A percentile compares a stretch with the other conserved stretches of the same genome.
Conservation (phyloP, 2,888 invertebrate species). For the Coelinius sp. region DNA sequence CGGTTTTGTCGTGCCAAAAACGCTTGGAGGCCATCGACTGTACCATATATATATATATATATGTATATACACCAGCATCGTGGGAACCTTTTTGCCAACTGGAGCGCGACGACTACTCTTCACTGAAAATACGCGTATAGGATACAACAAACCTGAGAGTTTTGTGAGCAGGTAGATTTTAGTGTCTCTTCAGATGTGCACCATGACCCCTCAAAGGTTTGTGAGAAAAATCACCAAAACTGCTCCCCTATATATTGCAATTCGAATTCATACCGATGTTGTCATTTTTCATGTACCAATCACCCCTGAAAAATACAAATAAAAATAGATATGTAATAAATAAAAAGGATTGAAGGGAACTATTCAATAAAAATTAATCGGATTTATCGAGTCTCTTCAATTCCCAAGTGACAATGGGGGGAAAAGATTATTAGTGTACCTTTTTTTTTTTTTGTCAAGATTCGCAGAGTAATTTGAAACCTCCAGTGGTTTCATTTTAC, state of each 20-base stretch:
- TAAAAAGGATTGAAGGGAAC: background rate
- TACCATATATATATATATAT: constrained; percentile 45
- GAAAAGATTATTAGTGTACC: background rate
- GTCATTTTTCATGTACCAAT: background rate
- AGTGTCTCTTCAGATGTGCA: constrained; percentile 30
- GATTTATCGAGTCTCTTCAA: constrained; percentile 1
- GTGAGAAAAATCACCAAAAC: constrained; percentile 36
- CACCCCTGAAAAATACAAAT: constrained; percentile 1
- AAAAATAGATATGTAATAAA: background rate
- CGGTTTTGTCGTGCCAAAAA: constrained; percentile 19
- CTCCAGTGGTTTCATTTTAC: background rate
- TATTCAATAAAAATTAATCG: constrained; percentile 24
- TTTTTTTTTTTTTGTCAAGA: background rate
- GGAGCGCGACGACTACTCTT: constrained; percentile 61
- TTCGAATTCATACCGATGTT: constrained; percentile 11
- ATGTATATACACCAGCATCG: constrained; percentile 67
- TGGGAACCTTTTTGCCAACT: constrained; percentile 70
- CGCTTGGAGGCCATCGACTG: constrained; percentile 15
- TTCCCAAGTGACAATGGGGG: background rate
- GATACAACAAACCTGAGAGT: constrained; percentile 30
- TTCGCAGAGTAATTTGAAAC: background rate
- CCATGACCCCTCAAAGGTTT: constrained; percentile 28
- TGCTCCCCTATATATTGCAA: background rate
- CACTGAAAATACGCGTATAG: constrained; percentile 23
- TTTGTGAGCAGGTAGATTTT: constrained; percentile 37